Conservation (phyloP, 2,113 vertebrate genomes). For the Tenrec ecaudatus region DNA sequence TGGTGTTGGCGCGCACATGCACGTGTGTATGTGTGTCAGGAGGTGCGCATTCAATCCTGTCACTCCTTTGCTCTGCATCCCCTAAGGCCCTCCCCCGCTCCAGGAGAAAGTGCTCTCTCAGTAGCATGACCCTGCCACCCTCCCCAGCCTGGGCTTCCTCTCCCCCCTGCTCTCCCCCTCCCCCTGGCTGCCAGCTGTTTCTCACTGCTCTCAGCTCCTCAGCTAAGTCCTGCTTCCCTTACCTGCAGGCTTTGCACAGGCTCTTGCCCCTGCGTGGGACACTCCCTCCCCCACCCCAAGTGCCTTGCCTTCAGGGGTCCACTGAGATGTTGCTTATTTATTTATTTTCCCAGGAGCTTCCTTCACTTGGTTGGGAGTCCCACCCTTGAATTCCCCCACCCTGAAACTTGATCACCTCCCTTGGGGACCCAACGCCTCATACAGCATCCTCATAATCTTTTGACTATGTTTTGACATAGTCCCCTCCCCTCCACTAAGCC, state of each 20-base stretch:
- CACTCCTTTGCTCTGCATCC: background rate
- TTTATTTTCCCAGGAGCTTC: slow-evolving; percentile 34
- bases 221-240: background rate
- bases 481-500: background rate
- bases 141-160: background rate
- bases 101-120: background rate
- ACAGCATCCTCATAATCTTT: background rate
- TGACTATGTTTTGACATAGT: background rate
- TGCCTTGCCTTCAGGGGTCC: background rate
- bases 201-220: slow-evolving; percentile 40
- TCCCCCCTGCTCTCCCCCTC: background rate
- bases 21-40: background rate
- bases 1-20: too few species aligned
- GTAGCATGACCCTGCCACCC: background rate
- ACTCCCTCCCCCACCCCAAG: background rate
- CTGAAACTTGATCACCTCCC: background rate
- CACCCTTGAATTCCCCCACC: too few species aligned
- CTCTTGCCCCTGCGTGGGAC: background rate
- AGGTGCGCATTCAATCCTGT: too few species aligned
- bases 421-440: background rate
- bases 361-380: background rate
- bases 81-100: background rate
- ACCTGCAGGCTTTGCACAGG: slow-evolving; percentile 15
- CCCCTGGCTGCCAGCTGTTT: background rate
- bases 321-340: background rate